Evolutionary conservation across 2,888 invertebrate genomes (phyloP).

Genomic region (Carabus problematicus): DNA sequence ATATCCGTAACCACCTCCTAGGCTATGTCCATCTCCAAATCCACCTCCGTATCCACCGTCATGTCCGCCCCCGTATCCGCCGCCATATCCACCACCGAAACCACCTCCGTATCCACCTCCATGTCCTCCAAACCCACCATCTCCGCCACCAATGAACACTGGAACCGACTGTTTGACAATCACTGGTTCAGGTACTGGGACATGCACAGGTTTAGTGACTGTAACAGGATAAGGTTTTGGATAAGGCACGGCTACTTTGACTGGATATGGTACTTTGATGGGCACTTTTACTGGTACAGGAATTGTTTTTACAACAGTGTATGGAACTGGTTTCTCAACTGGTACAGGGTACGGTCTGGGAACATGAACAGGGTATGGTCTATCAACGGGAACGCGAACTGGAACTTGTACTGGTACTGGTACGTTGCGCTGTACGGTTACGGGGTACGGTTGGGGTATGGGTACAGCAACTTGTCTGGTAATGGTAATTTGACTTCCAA

Average conservation of each 20-base stretch:
- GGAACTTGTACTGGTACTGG: conserved; percentile 36
- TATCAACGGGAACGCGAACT: conserved; percentile 25
- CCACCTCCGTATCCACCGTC: conserved; percentile 17
- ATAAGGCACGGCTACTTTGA: conserved; percentile 33
- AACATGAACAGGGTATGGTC: conserved; percentile 38
- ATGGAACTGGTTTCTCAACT: conserved; percentile 34
- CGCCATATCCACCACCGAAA: neutral
- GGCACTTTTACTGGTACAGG: conserved; percentile 39
- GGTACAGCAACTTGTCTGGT: conserved; percentile 35
- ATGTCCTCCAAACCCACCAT: conserved; percentile 17
- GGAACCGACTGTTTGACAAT: conserved; percentile 37
- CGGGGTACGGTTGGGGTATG: conserved; percentile 37
- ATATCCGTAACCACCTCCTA: neutral
- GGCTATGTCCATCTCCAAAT: conserved; percentile 7
- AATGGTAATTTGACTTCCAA: conserved; percentile 31
- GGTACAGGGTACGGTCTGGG: conserved; percentile 40
- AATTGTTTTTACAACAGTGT: conserved; percentile 27
- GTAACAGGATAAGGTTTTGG: conserved; percentile 15
- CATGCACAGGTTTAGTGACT: conserved; percentile 25
- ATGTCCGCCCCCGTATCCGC: conserved; percentile 1
- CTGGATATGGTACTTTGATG: conserved; percentile 32
- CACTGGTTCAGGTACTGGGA: conserved; percentile 28
- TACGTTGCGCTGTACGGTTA: conserved; percentile 30
- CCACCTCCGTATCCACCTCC: conserved; percentile 16
- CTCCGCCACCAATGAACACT: conserved; percentile 18